Percentiles rank a stretch among this genome's conserved stretches.
Evolutionary conservation across 2,888 invertebrate species (phyloP).

Genomic region (Phasia obesa): DNA sequence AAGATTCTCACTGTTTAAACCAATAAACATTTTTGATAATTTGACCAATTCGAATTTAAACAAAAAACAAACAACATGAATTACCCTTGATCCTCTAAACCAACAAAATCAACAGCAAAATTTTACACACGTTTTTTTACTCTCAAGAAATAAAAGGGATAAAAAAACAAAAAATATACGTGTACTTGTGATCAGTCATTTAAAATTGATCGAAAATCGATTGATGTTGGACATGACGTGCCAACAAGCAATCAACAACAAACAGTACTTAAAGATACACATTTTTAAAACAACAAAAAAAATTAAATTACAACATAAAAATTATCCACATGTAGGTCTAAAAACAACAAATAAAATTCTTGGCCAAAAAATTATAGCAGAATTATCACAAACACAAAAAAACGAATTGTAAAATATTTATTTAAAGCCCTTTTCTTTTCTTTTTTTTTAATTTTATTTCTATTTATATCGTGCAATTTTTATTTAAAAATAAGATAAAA

Average conservation of each 20-base stretch:
- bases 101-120: not conserved
- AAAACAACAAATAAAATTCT: constrained; percentile 9
- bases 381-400: constrained; percentile 24
- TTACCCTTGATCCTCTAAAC: constrained; percentile 44
- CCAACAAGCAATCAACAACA: constrained; percentile 59
- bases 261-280: constrained; percentile 40
- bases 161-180: constrained; percentile 1
- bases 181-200: constrained; percentile 65
- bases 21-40: constrained; percentile 61
- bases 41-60: constrained; percentile 51
- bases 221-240: constrained; percentile 66
- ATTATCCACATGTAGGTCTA: constrained; percentile 2
- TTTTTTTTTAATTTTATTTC: no score
- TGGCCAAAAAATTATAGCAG: constrained; percentile 19
- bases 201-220: constrained; percentile 65
- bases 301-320: constrained; percentile 10
- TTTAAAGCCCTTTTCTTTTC: constrained; percentile 16
- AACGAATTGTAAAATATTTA: constrained; percentile 22
- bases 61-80: constrained; percentile 60
- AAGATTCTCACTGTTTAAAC: constrained; percentile 50
- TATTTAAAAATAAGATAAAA: no score
- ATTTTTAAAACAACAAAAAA: constrained; percentile 26
- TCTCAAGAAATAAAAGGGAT: not conserved
- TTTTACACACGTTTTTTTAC: constrained; percentile 9
- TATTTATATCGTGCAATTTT: no score